Evolutionary conservation across 2,113 vertebrate species (phyloP), one percentile per base, ranked within the genome.

Genomic region (Herpetotheres cachinnans): DNA sequence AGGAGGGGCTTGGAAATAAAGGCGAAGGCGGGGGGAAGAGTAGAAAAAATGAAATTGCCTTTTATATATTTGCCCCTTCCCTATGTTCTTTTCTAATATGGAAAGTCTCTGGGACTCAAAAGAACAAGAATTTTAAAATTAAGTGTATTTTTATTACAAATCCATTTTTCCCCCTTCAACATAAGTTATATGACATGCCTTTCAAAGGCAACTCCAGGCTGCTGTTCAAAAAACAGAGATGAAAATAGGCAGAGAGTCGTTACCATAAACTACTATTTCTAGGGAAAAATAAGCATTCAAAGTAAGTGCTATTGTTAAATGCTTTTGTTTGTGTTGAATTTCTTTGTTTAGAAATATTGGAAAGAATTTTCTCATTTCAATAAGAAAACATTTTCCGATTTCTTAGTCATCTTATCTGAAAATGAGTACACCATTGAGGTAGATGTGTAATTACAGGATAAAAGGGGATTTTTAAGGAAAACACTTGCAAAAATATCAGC

Each of bases 1-100:
- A 73, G 5, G 6, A 73, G 42, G 4, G 8, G 3, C 16, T 54
- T 59, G 21, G 49, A 63, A 63, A 84, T 69, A 81, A 63, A 83
- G 3, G 2, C 19, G 29, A 42, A 42, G 42, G n/a, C 4, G 11
- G 18, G 4, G 18, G 2, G 15, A 11, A 10, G n/a, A 25, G 44
- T 36, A n/a, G 8, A 32, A 6, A 15, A 32, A 13, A 55, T 36
- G 42, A 26, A 65, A 50, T 29, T 62, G 3, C 5, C 8, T 72
- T 62, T 46, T 55, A 44, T 25, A 20, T 2, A 24, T 47, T 79
- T 62, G 11, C 6, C 10, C 7, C 13, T 71, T 72, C 10, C 7
- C 9, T 61, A 15, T 49, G 9, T 36, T 30, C 62, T 63, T 1
- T 52, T 85, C 11, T 24, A n/a, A 25, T 27, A 65, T 80, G 27